Conservation (phyloP, 1,140 invertebrate species). For the Temnothorax longispinosus region DNA sequence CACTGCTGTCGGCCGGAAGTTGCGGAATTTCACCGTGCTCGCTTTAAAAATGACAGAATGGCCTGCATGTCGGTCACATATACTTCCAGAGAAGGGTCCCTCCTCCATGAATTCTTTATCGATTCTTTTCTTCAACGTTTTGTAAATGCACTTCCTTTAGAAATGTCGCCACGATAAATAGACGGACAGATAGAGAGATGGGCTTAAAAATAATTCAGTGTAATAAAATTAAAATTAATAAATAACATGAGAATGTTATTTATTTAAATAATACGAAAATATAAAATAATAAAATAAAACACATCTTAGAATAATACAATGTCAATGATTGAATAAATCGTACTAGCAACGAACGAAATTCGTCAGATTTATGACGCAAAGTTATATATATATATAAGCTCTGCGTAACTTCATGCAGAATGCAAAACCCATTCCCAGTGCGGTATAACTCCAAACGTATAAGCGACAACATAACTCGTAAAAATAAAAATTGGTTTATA, state of each 20-base stretch:
- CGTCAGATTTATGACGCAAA: background rate
- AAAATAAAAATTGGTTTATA: slow-evolving; percentile 19
- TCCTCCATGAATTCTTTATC: slow-evolving; percentile 18
- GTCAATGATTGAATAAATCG: background rate
- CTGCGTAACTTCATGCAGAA: background rate
- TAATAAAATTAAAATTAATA: background rate
- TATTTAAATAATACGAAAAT: background rate
- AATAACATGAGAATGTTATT: background rate
- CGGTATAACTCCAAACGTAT: background rate
- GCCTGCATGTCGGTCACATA: background rate
- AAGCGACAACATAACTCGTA: background rate
- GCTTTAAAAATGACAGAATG: slow-evolving; percentile 39
- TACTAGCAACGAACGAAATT: background rate
- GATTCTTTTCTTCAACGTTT: background rate
- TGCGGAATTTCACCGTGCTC: slow-evolving; percentile 23
- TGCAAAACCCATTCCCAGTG: slow-evolving; percentile 15
- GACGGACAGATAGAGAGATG: background rate
- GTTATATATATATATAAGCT: background rate
- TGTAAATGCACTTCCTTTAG: background rate
- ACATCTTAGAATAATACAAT: background rate
- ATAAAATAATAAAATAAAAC: background rate
- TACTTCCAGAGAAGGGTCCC: no score
- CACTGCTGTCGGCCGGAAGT: slow-evolving; percentile 43
- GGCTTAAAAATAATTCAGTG: background rate
- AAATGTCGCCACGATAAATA: background rate